These are phyloP conservation scores for Tetragnatha montana DNA, from an alignment of 2,888 invertebrate species.

Conservation along the genomic window DNA sequence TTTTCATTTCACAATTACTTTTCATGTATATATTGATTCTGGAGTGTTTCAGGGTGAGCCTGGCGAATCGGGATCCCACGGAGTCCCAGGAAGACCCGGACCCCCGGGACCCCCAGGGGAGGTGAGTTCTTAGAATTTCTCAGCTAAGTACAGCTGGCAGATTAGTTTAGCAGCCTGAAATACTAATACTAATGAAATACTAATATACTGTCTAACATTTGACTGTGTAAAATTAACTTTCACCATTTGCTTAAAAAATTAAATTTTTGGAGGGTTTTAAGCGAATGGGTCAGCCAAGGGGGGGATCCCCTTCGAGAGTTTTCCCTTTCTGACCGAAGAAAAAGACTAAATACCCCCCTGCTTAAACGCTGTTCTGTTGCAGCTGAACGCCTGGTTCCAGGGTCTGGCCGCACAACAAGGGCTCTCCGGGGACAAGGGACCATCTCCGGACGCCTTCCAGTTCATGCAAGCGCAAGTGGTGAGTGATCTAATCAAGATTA, in stretches of 20 bases:
- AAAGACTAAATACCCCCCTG: no score
- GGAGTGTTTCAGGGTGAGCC: slow-evolving; percentile 80
- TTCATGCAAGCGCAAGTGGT: slow-evolving; percentile 86
- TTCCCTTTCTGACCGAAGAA: no score
- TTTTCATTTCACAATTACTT: neutral
- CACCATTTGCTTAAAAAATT: neutral
- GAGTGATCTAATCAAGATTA: slow-evolving; percentile 21
- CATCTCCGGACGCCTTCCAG: slow-evolving; percentile 83
- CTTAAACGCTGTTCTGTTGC: no score
- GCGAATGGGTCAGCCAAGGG: no score
- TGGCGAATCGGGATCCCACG: slow-evolving; percentile 76
- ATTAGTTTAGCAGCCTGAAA: no score
- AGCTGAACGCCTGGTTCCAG: slow-evolving; percentile 85
- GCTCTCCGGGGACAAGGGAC: slow-evolving; percentile 84
- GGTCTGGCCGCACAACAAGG: slow-evolving; percentile 84
- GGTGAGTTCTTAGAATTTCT: slow-evolving; percentile 77
- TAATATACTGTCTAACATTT: neutral
- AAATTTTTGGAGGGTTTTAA: no score
- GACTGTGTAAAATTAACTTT: no score
- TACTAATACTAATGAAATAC: neutral
- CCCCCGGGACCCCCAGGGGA: slow-evolving; percentile 84
- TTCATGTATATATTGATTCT: no score
- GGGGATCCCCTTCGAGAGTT: no score
- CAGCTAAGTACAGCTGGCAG: no score
- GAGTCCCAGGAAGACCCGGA: slow-evolving; percentile 80